Evolutionary conservation across 92 coral and sea anemone species (phyloP), one percentile per base, ranked within the genome.

Genomic region (Parazoanthus darwini): DNA sequence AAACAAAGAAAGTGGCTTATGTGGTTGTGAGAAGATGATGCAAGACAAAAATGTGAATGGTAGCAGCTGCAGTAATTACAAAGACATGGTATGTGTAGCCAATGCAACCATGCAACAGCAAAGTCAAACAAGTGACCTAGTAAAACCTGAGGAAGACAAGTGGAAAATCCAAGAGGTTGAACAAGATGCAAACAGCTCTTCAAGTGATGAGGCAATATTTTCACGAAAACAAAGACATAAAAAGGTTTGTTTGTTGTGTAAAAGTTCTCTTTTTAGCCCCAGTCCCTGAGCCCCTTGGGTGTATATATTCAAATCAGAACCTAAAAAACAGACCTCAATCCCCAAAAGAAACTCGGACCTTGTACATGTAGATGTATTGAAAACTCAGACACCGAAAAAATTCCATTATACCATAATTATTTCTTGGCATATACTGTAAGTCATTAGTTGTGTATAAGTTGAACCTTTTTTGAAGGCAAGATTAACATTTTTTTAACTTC

Each of bases 131-230:
- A 74, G 20, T 8, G 44, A 36, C n/a, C 26, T 35, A 37, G n/a
- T 20, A 23, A 20, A 33, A 11, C 6, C 78, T 33, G 78, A 33
- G 43, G 78, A 74, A 74, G 78, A 74, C 16, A 33, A 42, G 20
- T 13, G 43, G 15, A 15, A 72, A 72, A 72, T 26, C 38, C 48
- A 36, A 74, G 78, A 74, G 38, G 38, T 42, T 23, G 18, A 74
- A 74, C 78, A 74, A 74, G 43, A 36, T 16, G 16, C 42, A 20
- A 42, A 29, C 22, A 20, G 42, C 78, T 33, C 78, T 74, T 74
- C 78, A 74, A 36, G 78, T 74, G 78, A 74, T 36, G 78, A 74
- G 8, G 78, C n/a, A 74, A 33, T 74, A 20, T 42, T 74, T 33
- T 74, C 78, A 74, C n/a, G 78, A 74, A 74, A 74, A 35, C n/a